phyloP scores from a whole-genome alignment of 2,888 invertebrate species.

The Theodoxus fluviatilis region DNA sequence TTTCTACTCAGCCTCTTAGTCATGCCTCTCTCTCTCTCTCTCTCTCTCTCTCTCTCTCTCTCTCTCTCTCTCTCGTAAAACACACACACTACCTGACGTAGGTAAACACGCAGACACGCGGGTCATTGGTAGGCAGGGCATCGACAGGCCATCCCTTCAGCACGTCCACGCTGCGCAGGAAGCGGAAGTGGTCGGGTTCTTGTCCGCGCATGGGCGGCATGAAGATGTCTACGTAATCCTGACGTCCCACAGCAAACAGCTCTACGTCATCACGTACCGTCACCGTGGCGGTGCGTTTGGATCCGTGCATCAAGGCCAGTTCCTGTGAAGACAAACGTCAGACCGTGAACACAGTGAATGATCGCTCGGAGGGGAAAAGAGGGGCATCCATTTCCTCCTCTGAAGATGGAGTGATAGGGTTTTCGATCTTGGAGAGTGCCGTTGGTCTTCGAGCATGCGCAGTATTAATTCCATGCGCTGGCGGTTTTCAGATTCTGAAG shows the following conservation, averaged over 20 bases:
- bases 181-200: slow-evolving; percentile 61
- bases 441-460: no score
- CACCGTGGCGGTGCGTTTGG: slow-evolving; percentile 61
- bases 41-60: no score
- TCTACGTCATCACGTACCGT: slow-evolving; percentile 61
- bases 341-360: no score
- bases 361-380: no score
- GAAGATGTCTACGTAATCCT: slow-evolving; percentile 72
- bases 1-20: no score
- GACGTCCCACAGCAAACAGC: slow-evolving; percentile 73
- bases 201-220: slow-evolving; percentile 56
- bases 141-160: slow-evolving; percentile 60
- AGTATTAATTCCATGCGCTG: no score
- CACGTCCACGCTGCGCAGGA: slow-evolving; percentile 51
- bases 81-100: slow-evolving; percentile 65
- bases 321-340: slow-evolving; percentile 50
- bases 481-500: no score
- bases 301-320: slow-evolving; percentile 60
- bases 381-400: no score
- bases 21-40: no score
- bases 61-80: no score
- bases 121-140: slow-evolving; percentile 55
- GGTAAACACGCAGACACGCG: slow-evolving; percentile 60
- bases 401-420: no score
- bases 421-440: no score